Evolutionary conservation across 2,888 invertebrate species (phyloP).

Genomic region (Punctoribates punctum): DNA sequence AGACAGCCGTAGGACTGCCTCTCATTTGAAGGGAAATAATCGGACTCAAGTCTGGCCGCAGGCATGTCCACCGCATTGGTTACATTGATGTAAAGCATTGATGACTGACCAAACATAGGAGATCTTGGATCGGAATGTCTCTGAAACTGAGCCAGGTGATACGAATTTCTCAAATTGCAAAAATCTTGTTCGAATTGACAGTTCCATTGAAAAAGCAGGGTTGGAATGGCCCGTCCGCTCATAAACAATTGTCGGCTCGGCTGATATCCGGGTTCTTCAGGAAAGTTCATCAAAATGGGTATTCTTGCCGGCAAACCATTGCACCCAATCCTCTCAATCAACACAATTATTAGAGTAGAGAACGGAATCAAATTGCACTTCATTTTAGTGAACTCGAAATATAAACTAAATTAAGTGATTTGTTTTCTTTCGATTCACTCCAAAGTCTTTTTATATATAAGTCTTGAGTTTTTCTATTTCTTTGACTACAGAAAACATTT

Average conservation of each 20-base stretch:
- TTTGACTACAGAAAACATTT: not conserved
- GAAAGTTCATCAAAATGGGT: not conserved
- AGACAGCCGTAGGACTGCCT: not conserved
- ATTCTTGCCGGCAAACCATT: conserved; percentile 8
- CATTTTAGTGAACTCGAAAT: not conserved
- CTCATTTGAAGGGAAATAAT: not conserved
- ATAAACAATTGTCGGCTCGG: not conserved
- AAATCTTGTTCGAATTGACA: conserved; percentile 23
- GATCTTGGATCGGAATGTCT: not conserved
- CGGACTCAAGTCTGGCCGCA: conserved; percentile 24
- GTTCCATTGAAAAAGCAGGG: not conserved
- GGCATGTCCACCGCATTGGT: not conserved
- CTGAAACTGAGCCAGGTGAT: not conserved
- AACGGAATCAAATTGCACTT: not conserved
- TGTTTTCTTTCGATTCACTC: too few species aligned
- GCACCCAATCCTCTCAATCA: too few species aligned
- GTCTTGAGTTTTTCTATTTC: too few species aligned
- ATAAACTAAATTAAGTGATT: too few species aligned
- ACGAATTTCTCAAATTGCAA: not conserved
- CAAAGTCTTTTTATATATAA: too few species aligned
- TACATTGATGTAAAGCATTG: conserved; percentile 3
- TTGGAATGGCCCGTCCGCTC: not conserved
- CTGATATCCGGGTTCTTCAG: too few species aligned
- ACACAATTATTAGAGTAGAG: not conserved
- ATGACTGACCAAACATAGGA: conserved; percentile 11